Conservation (phyloP, 2,888 invertebrate genomes). For the Scaptomyza flava region DNA sequence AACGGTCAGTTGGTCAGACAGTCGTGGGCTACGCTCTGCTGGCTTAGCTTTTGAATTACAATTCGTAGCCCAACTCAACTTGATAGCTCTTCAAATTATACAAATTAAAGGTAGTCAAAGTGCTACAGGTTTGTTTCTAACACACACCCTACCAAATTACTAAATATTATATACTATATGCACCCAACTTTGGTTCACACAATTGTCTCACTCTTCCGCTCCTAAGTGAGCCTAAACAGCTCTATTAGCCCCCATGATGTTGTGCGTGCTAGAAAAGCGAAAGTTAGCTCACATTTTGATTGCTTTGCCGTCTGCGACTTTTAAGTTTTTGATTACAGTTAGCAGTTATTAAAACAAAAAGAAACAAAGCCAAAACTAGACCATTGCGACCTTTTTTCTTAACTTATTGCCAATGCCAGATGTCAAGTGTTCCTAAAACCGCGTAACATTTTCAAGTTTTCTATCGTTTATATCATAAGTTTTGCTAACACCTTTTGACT, state of each 20-base stretch:
- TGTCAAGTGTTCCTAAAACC: conserved; percentile 27
- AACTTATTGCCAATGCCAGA: not conserved
- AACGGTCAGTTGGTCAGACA: conserved; percentile 78
- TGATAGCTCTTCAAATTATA: conserved; percentile 63
- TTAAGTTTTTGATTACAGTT: conserved; percentile 36
- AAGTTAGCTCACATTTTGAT: conserved; percentile 54
- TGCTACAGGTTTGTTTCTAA: conserved; percentile 64
- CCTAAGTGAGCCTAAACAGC: conserved; percentile 41
- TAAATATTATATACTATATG: not conserved
- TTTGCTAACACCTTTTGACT: conserved; percentile 51
- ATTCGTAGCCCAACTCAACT: conserved; percentile 35
- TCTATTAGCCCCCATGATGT: conserved; percentile 48
- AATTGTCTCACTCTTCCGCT: conserved; percentile 27
- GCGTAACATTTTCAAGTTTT: conserved; percentile 24
- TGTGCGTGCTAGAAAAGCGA: conserved; percentile 63
- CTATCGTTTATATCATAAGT: conserved; percentile 59
- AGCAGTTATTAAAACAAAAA: conserved; percentile 26
- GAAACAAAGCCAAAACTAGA: conserved; percentile 20
- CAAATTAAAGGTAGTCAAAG: conserved; percentile 65
- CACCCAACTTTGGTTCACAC: conserved; percentile 46
- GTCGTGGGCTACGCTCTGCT: conserved; percentile 64
- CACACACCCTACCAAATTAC: conserved; percentile 54
- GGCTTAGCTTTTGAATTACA: conserved; percentile 16
- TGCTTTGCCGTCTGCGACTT: conserved; percentile 39
- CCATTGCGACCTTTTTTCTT: conserved; percentile 23